Evolutionary conservation across 1,140 invertebrate genomes (phyloP).

Genomic region (Lordiphosa clarofinis): DNA sequence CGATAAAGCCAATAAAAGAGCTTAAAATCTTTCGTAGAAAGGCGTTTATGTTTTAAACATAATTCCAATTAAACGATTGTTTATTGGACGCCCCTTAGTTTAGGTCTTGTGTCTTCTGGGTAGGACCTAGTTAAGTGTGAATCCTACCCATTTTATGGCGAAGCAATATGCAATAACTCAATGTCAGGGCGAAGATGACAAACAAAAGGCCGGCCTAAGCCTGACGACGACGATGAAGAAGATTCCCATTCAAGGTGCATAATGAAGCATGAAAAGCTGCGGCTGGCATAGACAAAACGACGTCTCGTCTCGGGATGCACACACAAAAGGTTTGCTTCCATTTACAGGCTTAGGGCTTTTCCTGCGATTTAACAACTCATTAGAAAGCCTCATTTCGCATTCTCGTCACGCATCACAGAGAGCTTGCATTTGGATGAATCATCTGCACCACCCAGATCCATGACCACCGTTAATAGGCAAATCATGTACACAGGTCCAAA

Average conservation of each 20-base stretch:
- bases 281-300: slow-evolving; percentile 46
- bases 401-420: slow-evolving; percentile 43
- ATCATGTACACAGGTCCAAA: slow-evolving; percentile 50
- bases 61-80: slow-evolving; percentile 71
- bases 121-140: slow-evolving; percentile 6
- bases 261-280: slow-evolving; percentile 61
- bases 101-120: slow-evolving; percentile 23
- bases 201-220: slow-evolving; percentile 38
- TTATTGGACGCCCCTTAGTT: slow-evolving; percentile 33
- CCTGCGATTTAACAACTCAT: slow-evolving; percentile 46
- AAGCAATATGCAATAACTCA: slow-evolving; percentile 65
- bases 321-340: slow-evolving; percentile 10
- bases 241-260: slow-evolving; percentile 48
- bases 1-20: slow-evolving; percentile 71
- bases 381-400: slow-evolving; percentile 61
- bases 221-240: slow-evolving; percentile 14
- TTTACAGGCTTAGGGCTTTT: slow-evolving; percentile 17
- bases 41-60: slow-evolving; percentile 58
- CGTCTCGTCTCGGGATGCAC: slow-evolving; percentile 22
- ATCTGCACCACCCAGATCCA: slow-evolving; percentile 21
- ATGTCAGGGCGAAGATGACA: slow-evolving; percentile 41
- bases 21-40: slow-evolving; percentile 50
- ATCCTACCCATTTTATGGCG: slow-evolving; percentile 10
- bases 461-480: slow-evolving; percentile 63
- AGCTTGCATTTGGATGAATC: slow-evolving; percentile 47